phyloP scores from a whole-genome alignment of 2,888 invertebrate species.

The Synanthedon formicaeformis region DNA sequence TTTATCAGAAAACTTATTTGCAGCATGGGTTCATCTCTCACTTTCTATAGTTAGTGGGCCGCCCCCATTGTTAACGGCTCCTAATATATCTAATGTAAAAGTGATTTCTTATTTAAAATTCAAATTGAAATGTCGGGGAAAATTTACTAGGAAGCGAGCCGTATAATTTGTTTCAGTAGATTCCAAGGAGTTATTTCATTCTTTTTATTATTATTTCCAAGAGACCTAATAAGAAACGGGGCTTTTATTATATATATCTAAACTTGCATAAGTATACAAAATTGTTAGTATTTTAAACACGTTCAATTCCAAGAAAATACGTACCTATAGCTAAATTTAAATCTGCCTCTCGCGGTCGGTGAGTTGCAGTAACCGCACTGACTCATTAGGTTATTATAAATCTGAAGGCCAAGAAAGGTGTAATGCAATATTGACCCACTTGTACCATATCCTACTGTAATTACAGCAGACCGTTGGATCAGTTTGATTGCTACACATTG shows the following conservation, averaged over 20 bases:
- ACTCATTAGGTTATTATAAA: constrained; percentile 45
- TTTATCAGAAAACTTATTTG: constrained; percentile 54
- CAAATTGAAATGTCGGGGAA: constrained; percentile 4
- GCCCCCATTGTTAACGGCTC: constrained; percentile 45
- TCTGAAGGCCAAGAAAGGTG: constrained; percentile 34
- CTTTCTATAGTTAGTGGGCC: constrained; percentile 50
- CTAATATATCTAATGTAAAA: constrained; percentile 56
- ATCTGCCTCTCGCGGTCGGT: constrained; percentile 14
- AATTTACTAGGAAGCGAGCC: constrained; percentile 1
- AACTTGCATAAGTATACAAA: no score
- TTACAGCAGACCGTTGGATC: not conserved
- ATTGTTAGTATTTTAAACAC: constrained; percentile 19
- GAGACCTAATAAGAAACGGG: no score
- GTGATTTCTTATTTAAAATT: constrained; percentile 29
- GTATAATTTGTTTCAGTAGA: not conserved
- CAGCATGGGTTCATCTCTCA: constrained; percentile 36
- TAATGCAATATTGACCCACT: not conserved
- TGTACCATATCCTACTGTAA: not conserved
- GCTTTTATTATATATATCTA: no score
- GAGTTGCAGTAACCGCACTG: constrained; percentile 33
- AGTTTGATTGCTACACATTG: not conserved
- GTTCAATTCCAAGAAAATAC: constrained; percentile 20
- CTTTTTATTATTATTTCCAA: no score
- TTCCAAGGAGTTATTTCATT: no score
- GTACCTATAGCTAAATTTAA: constrained; percentile 14